Percentiles rank a stretch among this genome's conserved stretches.
Conservation (phyloP, 2,888 invertebrate genomes). For the Metellina segmentata region DNA sequence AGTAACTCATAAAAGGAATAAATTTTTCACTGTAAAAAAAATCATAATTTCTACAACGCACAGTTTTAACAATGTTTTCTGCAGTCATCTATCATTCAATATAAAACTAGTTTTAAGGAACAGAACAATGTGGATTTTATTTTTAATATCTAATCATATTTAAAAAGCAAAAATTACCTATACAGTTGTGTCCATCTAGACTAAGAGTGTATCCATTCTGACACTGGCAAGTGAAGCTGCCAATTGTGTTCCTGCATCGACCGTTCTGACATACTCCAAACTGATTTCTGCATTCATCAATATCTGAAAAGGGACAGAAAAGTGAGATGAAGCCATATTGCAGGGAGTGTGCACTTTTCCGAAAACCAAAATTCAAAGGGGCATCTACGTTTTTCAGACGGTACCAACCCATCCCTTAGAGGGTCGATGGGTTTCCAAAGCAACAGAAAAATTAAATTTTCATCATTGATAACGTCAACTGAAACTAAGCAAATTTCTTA, state of each 20-base stretch:
- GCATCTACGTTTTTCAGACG: background rate
- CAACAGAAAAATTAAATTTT: background rate
- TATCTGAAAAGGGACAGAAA: slow-evolving; percentile 80
- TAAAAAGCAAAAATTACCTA: slow-evolving; percentile 78
- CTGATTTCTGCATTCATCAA: slow-evolving; percentile 92
- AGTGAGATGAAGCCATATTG: background rate
- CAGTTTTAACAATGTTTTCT: too few relatives aligned
- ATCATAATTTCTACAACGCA: too few relatives aligned
- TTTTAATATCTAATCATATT: too few relatives aligned
- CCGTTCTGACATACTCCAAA: slow-evolving; percentile 93
- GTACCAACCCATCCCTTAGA: too few relatives aligned
- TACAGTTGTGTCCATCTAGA: slow-evolving; percentile 88
- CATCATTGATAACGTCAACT: background rate
- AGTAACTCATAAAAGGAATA: too few relatives aligned
- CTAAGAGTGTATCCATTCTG: slow-evolving; percentile 89
- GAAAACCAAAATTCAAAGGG: background rate
- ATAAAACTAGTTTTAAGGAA: too few relatives aligned
- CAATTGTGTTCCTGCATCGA: slow-evolving; percentile 89
- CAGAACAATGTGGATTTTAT: too few relatives aligned
- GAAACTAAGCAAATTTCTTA: too few relatives aligned
- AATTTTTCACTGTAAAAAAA: too few relatives aligned
- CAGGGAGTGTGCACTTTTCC: background rate
- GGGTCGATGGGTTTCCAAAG: background rate
- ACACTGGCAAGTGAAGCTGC: slow-evolving; percentile 91
- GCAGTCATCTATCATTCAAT: too few relatives aligned